phyloP scores from a whole-genome alignment of 2,888 invertebrate genomes.

The Drosophila subsilvestris region DNA sequence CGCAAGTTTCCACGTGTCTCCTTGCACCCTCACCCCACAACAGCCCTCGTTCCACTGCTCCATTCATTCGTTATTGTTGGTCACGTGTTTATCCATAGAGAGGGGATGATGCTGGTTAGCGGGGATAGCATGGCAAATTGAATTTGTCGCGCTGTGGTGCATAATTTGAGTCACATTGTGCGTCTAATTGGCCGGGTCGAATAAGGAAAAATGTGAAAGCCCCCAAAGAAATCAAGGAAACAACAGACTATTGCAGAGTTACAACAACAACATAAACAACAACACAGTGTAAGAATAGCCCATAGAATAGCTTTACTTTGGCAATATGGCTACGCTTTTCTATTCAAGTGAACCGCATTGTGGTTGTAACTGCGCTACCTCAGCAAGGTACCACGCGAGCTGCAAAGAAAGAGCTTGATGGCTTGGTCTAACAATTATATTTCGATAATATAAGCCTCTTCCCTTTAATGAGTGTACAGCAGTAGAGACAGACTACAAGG shows the following conservation, averaged over 20 bases:
- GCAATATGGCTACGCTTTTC: constrained; percentile 6
- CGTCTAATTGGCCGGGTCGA: constrained; percentile 66
- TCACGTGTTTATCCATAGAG: constrained; percentile 59
- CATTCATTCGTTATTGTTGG: constrained; percentile 47
- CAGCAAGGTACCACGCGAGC: neutral
- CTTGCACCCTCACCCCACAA: constrained; percentile 34
- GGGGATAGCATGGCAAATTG: constrained; percentile 67
- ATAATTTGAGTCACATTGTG: constrained; percentile 75
- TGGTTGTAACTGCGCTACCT: neutral
- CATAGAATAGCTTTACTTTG: constrained; percentile 11
- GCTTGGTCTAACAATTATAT: too few species aligned
- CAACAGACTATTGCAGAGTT: neutral
- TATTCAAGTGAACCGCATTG: constrained; percentile 20
- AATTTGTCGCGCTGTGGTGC: constrained; percentile 75
- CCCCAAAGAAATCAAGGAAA: constrained; percentile 25
- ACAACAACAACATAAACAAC: neutral
- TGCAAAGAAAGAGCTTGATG: too few species aligned
- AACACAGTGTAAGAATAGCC: constrained; percentile 4
- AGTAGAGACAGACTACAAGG: too few species aligned
- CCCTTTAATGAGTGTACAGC: too few species aligned
- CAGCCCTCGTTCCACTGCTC: constrained; percentile 8
- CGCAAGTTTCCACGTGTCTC: constrained; percentile 70
- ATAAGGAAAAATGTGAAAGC: constrained; percentile 54
- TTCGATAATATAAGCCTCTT: too few species aligned
- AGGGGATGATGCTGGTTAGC: neutral